A percentile compares a stretch with the other conserved stretches of the same genome.
These are phyloP conservation scores for Aleiodes alternator DNA, from an alignment of 2,888 invertebrate species.

Conservation along the genomic window DNA sequence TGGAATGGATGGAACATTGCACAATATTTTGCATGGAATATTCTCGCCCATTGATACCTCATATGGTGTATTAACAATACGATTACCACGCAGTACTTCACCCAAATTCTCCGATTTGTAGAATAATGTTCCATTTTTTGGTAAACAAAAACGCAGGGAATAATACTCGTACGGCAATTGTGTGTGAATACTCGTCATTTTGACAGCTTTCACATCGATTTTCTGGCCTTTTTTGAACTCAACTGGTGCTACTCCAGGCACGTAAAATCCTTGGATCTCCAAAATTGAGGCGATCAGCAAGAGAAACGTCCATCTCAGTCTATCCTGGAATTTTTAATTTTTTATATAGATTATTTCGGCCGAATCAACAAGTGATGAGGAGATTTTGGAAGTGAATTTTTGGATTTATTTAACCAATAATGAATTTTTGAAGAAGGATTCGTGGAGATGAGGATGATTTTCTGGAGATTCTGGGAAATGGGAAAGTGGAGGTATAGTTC, in stretches of 20 bases:
- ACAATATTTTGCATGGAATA: slow-evolving; percentile 85
- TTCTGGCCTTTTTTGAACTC: slow-evolving; percentile 91
- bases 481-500: background rate
- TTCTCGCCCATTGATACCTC: slow-evolving; percentile 90
- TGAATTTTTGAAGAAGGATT: too few relatives aligned
- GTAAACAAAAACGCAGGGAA: slow-evolving; percentile 93
- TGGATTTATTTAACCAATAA: background rate
- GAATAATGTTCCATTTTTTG: slow-evolving; percentile 87
- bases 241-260: slow-evolving; percentile 97
- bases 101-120: slow-evolving; percentile 98
- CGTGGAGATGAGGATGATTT: background rate
- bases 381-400: background rate
- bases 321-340: slow-evolving; percentile 54
- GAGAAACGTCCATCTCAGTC: slow-evolving; percentile 60
- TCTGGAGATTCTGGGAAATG: background rate
- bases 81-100: slow-evolving; percentile 96
- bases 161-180: slow-evolving; percentile 99
- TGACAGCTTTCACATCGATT: slow-evolving; percentile 98
- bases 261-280: slow-evolving; percentile 83
- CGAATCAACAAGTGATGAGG: slow-evolving; percentile 41
- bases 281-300: slow-evolving; percentile 57
- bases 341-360: slow-evolving; percentile 10
- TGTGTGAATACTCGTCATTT: slow-evolving; percentile 97
- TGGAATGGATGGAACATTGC: slow-evolving; percentile 82
- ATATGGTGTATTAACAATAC: slow-evolving; percentile 96